These are phyloP conservation scores for Homarus americanus DNA, from an alignment of 1,140 invertebrate species.

Conservation along the genomic window DNA sequence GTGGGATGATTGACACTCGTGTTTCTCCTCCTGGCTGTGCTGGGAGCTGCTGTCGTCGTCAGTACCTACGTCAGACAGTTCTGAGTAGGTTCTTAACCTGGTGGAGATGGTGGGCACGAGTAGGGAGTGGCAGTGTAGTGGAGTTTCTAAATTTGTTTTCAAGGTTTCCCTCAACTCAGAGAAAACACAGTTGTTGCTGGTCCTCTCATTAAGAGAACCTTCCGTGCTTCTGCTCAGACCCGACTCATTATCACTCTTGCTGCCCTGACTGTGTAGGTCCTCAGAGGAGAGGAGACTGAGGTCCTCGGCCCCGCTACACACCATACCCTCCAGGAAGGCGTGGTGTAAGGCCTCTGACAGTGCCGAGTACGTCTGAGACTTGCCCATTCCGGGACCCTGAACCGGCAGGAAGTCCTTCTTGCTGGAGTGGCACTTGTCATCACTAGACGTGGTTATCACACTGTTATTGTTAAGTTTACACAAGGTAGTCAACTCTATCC, in stretches of 20 bases:
- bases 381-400: conserved; percentile 17
- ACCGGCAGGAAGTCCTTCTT: conserved; percentile 27
- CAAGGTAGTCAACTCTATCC: conserved; percentile 6
- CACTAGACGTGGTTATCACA: conserved; percentile 3
- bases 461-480: conserved; percentile 48
- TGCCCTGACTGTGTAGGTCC: conserved; percentile 36
- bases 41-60: conserved; percentile 64
- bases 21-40: conserved; percentile 57
- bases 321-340: conserved; percentile 63
- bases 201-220: conserved; percentile 14
- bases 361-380: conserved; percentile 61
- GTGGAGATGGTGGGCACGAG: conserved; percentile 33
- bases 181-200: conserved; percentile 19
- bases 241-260: conserved; percentile 48
- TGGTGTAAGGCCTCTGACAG: conserved; percentile 65
- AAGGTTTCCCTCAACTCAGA: conserved; percentile 34
- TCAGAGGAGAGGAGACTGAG: conserved; percentile 38
- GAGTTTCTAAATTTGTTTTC: conserved; percentile 18
- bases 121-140: conserved; percentile 28
- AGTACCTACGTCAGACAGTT: conserved; percentile 39
- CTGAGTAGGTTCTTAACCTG: conserved; percentile 12
- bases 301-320: conserved; percentile 55
- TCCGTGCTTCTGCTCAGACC: conserved; percentile 27
- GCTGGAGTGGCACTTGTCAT: conserved; percentile 18
- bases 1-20: conserved; percentile 10